Evolutionary conservation across 2,113 vertebrate genomes (phyloP).

Genomic region (Oreochromis niloticus): DNA sequence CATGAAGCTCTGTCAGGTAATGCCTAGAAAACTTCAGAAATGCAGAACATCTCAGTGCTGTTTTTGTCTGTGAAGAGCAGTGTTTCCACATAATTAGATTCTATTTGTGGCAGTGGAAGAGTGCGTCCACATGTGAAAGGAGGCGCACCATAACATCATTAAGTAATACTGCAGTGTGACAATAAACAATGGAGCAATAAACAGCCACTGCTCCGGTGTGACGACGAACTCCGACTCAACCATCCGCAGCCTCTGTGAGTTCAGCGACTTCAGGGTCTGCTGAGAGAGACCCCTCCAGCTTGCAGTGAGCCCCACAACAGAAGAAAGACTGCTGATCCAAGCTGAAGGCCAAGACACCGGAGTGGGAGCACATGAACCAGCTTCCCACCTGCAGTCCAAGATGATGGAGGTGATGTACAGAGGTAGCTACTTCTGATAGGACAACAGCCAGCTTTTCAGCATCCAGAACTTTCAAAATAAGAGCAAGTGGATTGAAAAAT

Average conservation of each 20-base stretch:
- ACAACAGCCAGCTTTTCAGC: neutral
- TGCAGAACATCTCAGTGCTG: neutral
- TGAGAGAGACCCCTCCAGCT: neutral
- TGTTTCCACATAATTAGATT: neutral
- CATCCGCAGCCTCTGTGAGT: neutral
- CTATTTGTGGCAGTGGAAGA: neutral
- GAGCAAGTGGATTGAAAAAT: neutral
- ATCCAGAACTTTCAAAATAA: neutral
- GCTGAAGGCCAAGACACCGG: neutral
- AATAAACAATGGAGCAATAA: neutral
- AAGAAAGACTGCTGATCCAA: neutral
- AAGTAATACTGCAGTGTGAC: neutral
- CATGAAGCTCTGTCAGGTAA: neutral
- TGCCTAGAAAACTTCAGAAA: rapidly evolving
- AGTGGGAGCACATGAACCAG: neutral
- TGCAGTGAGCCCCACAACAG: neutral
- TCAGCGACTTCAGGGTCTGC: neutral
- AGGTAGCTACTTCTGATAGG: neutral
- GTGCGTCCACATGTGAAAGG: neutral
- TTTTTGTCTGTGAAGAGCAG: neutral
- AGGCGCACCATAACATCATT: neutral
- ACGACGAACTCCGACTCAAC: neutral
- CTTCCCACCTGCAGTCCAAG: neutral
- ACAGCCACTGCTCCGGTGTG: neutral
- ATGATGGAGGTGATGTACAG: neutral